phyloP scores from a whole-genome alignment of 2,113 vertebrate species.

The Ciconia boyciana region DNA sequence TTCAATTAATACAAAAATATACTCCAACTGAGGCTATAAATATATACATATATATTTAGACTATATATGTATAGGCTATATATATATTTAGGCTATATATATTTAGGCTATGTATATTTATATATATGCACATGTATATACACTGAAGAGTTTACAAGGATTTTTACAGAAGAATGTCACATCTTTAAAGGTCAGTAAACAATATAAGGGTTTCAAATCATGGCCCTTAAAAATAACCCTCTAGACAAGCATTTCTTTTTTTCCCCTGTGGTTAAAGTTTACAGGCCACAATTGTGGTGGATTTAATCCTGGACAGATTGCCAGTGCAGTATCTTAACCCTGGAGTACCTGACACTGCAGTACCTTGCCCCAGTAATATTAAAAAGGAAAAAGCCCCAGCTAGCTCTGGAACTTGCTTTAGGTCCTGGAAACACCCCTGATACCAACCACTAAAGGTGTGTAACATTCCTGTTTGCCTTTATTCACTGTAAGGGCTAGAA shows the following conservation, averaged over 20 bases:
- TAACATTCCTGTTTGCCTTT: neutral
- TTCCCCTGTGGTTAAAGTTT: neutral
- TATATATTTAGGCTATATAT: constrained; percentile 3
- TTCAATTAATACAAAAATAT: constrained; percentile 62
- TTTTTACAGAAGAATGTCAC: constrained; percentile 34
- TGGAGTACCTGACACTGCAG: neutral
- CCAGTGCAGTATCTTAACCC: neutral
- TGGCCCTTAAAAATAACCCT: neutral
- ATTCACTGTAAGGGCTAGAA: neutral
- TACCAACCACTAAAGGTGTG: neutral
- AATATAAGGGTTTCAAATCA: neutral
- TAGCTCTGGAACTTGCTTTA: neutral
- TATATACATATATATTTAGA: constrained; percentile 34
- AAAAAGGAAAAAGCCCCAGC: neutral
- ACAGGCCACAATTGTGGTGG: neutral
- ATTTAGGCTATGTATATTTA: constrained; percentile 10
- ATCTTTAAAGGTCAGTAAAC: constrained; percentile 45
- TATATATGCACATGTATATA: neutral
- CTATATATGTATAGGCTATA: constrained; percentile 10
- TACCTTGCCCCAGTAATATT: neutral
- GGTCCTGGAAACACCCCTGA: neutral
- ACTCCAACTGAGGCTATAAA: constrained; percentile 42
- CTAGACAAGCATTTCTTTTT: neutral
- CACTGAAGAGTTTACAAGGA: constrained; percentile 25
- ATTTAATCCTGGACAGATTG: neutral